A percentile compares a stretch with the other conserved stretches of the same genome.
phyloP scores from a whole-genome alignment of 2,888 invertebrate genomes.

The Ormyrus labotus region DNA sequence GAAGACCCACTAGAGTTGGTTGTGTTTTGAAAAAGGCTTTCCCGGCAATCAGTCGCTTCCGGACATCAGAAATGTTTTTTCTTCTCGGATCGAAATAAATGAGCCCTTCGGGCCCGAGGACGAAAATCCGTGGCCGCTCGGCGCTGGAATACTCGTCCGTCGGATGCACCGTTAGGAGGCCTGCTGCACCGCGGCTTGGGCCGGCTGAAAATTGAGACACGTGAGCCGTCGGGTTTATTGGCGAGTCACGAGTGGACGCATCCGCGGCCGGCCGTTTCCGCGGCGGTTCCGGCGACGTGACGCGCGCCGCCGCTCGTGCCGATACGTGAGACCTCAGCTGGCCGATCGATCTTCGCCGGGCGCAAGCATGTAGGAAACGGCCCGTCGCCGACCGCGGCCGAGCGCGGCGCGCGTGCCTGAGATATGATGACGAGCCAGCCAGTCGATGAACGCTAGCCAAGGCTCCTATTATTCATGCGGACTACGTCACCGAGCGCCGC shows the following conservation, averaged over 20 bases:
- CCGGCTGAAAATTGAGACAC: conserved; percentile 46
- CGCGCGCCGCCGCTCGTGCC: conserved; percentile 36
- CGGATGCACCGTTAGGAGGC: conserved; percentile 31
- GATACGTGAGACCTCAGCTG: conserved; percentile 20
- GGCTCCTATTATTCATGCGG: conserved; percentile 56
- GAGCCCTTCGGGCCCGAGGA: conserved; percentile 12
- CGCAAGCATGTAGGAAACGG: conserved; percentile 21
- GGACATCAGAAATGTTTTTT: no score
- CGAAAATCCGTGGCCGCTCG: conserved; percentile 13
- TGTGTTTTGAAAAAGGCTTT: no score
- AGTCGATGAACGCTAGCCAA: conserved; percentile 49
- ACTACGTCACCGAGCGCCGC: conserved; percentile 51
- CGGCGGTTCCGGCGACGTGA: conserved; percentile 68
- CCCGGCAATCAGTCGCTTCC: no score
- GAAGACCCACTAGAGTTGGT: no score
- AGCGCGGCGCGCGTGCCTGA: no score
- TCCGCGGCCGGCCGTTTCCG: conserved; percentile 54
- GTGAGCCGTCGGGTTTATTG: conserved; percentile 60
- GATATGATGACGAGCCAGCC: background rate
- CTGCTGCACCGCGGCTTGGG: background rate
- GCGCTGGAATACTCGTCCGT: conserved; percentile 31
- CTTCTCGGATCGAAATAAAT: background rate
- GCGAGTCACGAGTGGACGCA: conserved; percentile 59
- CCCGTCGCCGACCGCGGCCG: background rate
- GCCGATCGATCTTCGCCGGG: conserved; percentile 1